A percentile compares a stretch with the other conserved stretches of the same genome.
Evolutionary conservation across 1,140 invertebrate genomes (phyloP).

Genomic region (Drosophila suzukii): DNA sequence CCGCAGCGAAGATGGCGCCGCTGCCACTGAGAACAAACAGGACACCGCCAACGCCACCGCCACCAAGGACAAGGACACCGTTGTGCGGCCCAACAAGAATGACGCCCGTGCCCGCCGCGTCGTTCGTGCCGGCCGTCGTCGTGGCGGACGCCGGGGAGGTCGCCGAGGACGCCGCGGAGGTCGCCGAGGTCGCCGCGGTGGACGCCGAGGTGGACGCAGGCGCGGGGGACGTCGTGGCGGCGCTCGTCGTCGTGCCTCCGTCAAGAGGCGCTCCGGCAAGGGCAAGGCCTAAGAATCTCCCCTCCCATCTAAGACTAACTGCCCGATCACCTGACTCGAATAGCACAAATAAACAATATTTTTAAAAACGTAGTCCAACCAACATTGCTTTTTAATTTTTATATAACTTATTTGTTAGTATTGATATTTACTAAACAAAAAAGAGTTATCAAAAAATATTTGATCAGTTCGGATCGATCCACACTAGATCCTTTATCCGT

Average conservation of each 20-base stretch:
- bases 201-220: constrained; percentile 27
- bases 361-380: too few relatives aligned
- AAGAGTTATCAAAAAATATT: too few relatives aligned
- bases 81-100: constrained; percentile 44
- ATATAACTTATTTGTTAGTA: background rate
- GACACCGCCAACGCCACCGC: constrained; percentile 19
- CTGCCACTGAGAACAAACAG: constrained; percentile 7
- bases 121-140: constrained; percentile 51
- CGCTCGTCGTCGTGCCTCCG: constrained; percentile 30
- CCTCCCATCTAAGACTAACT: background rate
- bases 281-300: constrained; percentile 39
- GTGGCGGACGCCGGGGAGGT: constrained; percentile 28
- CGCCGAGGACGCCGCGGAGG: constrained; percentile 27
- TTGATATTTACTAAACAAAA: too few relatives aligned
- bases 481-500: too few relatives aligned
- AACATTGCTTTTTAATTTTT: background rate
- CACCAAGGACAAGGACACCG: constrained; percentile 32
- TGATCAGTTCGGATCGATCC: too few relatives aligned
- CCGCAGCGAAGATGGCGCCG: constrained; percentile 29
- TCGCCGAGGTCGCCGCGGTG: constrained; percentile 14
- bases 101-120: constrained; percentile 65
- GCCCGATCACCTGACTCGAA: background rate
- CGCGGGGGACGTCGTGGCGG: constrained; percentile 52
- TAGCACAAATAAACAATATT: constrained; percentile 20
- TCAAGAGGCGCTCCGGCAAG: constrained; percentile 50